These are phyloP conservation scores for Sciurus carolinensis DNA, from an alignment of 2,797 vertebrate species.

Conservation along the genomic window DNA sequence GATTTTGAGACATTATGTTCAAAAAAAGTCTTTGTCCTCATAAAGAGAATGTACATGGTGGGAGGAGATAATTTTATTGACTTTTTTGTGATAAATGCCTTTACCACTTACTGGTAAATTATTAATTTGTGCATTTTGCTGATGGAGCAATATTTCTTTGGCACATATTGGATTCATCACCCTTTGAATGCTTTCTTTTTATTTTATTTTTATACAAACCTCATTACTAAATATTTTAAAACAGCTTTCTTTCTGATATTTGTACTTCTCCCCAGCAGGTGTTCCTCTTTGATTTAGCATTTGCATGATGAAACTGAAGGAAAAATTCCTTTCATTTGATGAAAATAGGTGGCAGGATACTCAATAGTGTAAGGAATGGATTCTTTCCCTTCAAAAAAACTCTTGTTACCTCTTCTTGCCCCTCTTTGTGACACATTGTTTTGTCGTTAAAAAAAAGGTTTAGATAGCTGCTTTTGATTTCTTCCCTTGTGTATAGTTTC, in stretches of 20 bases:
- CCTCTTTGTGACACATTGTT: not conserved
- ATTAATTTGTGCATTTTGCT: constrained; percentile 75
- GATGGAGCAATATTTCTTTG: constrained; percentile 49
- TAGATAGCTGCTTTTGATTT: not conserved
- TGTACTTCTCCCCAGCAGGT: not conserved
- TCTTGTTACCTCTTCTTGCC: not conserved
- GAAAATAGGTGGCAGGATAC: not conserved
- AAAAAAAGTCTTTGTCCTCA: constrained; percentile 56
- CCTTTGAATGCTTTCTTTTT: not conserved
- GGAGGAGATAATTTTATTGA: constrained; percentile 56
- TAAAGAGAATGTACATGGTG: not conserved
- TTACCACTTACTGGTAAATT: constrained; percentile 66
- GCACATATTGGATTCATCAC: constrained; percentile 25
- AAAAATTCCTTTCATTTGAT: not conserved
- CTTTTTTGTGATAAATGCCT: constrained; percentile 71
- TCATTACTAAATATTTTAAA: constrained; percentile 24
- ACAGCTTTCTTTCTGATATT: not conserved
- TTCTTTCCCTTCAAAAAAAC: not conserved
- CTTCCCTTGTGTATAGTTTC: not conserved
- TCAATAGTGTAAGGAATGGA: not conserved
- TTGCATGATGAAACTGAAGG: not conserved
- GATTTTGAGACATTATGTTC: constrained; percentile 47
- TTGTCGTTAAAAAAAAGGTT: constrained; percentile 7
- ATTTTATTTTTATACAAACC: not conserved
- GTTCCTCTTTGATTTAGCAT: constrained; percentile 1